Base-by-base conservation (phyloP, 2,113 vertebrate species). In the Psophia crepitans region DNA sequence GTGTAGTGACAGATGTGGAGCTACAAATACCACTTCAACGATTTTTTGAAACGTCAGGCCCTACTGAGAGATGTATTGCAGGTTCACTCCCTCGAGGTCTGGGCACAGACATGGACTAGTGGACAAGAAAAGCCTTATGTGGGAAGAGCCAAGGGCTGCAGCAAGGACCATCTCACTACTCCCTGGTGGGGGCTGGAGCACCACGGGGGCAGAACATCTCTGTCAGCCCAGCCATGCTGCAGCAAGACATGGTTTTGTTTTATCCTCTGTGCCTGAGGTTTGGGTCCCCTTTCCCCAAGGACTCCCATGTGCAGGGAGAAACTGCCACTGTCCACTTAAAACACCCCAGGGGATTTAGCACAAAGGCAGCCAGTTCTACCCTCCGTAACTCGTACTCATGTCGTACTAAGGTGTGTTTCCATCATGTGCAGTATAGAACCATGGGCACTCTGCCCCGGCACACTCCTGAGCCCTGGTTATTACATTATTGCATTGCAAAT, bases 151-250 rank as follows among this genome's bases (percentile, higher is more conserved):
- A n/a, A 68, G 35, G 57, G 27, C 44, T 92, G 54, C 30, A 74
- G 21, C 1, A 0, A 77, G 28, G 44, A 43, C n/a, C 24, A 19
- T 19, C 8, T 35, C 21, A 3, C 39, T 46, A 19, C 48, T 79
- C 23, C 39, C 33, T 30, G 57, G 14, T 16, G 19, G 20, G 24
- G 12, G 12, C 48, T 69, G 64, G 28, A 69, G 60, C 27, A n/a
- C 17, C 2, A 0, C 1, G 1, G 30, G 8, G 2, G 3, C 27
- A 28, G 65, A 66, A 56, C 56, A 76, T 61, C 18, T 51, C 46
- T 66, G n/a, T 3, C 64, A 44, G 19, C 32, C 12, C 53, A 58
- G 66, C 63, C 8, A 0, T 11, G 26, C 46, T 80, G 53, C 35
- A 79, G 39, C 53, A 90, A 57, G 28, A 11, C 8, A 20, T 6